Base-by-base conservation (phyloP, 1,140 invertebrate species). In the Teleopsis dalmanni region DNA sequence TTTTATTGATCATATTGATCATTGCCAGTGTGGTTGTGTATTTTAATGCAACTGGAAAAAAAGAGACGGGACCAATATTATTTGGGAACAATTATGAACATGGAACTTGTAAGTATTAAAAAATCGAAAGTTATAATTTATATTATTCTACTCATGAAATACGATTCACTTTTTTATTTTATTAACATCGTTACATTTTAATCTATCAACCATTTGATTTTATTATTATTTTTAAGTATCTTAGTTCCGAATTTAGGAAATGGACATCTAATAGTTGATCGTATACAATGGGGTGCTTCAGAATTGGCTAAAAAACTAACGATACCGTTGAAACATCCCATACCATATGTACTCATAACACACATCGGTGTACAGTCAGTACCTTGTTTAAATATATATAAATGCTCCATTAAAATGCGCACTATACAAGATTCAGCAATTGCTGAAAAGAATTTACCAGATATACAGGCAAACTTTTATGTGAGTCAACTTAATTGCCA, bases 251-350 rank as follows among this genome's bases (percentile, higher is more conserved):
- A 67, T 65, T 50, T 68, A 65, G 65, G 65, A 67, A 67, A 67
- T 40, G 65, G 65, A 42, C 65, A 68, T 53, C 57, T 64, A 14
- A 53, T 73, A 27, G 59, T 77, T 34, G 50, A 69, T 33, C 65
- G 76, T 4, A 33, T 54, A 3, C 69, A 74, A 53, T 79, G 77
- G 77, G 67, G 67, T 16, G 71, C 76, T 9, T 62, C 75, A 43
- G 72, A 72, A 5, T 58, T 61, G 1, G 40, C 40, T 3, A 40
- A 26, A 18, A 31, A 38, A 2, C 52, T 71, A 4, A 51, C 16
- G 6, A 42, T 59, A 19, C 57, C 55, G 7, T 52, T 73, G 9
- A 26, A 16, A 4, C 47, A 48, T 18, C 73, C 73, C 13, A 59
- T 72, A 22, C 53, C 60, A 8, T 69, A 72, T 46, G 70, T 75